Evolutionary conservation across 2,113 vertebrate species (phyloP).

Genomic region (Salvator merianae): DNA sequence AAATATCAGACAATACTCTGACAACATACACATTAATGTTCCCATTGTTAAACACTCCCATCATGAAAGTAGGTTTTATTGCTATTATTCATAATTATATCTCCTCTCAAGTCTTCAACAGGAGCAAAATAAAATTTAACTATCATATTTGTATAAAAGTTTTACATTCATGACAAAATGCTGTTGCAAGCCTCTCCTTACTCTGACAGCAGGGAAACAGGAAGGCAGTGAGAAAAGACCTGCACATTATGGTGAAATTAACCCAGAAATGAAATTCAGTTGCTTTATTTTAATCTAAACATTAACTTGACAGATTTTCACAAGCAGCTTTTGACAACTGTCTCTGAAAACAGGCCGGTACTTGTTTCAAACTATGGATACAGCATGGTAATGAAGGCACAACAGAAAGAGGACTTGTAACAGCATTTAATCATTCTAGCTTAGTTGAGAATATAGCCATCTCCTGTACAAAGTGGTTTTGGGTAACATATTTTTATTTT

Average conservation of each 20-base stretch:
- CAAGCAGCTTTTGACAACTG: background rate
- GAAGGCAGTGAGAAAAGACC: background rate
- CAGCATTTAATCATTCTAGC: no score
- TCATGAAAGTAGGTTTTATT: background rate
- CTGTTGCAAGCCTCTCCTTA: no score
- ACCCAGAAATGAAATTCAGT: background rate
- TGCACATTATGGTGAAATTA: background rate
- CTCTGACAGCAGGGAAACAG: background rate
- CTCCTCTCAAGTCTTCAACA: background rate
- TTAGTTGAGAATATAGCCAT: no score
- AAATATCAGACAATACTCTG: background rate
- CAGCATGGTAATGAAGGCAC: background rate
- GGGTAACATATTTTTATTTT: no score
- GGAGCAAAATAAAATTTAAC: background rate
- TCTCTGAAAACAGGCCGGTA: background rate
- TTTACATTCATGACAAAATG: no score
- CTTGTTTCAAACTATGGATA: background rate
- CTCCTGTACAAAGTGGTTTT: background rate
- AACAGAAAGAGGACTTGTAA: no score
- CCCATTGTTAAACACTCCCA: background rate
- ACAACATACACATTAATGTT: background rate
- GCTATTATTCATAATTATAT: background rate
- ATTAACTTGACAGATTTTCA: background rate
- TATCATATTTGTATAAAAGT: background rate
- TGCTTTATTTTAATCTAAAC: background rate